A percentile compares a stretch with the other conserved stretches of the same genome.
These are phyloP conservation scores for Pseudochaenichthys georgianus DNA, from an alignment of 2,797 vertebrate species.

Conservation along the genomic window DNA sequence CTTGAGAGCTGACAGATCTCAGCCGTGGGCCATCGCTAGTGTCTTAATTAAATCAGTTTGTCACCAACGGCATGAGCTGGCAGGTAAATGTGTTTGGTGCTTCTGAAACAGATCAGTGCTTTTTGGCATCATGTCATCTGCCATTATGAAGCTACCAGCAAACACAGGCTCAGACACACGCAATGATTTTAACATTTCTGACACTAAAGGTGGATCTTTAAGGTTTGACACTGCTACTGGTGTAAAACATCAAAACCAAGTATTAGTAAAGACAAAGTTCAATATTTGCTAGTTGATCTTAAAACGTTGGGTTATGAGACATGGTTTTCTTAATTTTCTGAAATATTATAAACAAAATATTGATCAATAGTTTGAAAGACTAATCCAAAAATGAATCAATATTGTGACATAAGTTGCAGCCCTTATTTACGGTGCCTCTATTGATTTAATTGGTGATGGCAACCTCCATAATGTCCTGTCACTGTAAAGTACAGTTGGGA, in stretches of 20 bases:
- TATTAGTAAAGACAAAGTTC: too few species aligned
- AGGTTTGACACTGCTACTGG: background rate
- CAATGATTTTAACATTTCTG: background rate
- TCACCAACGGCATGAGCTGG: background rate
- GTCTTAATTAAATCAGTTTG: background rate
- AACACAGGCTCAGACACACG: conserved; percentile 1
- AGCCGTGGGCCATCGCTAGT: background rate
- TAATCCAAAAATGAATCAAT: background rate
- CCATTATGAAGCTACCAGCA: background rate
- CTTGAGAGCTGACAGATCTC: background rate
- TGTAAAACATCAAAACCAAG: background rate
- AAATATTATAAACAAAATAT: background rate
- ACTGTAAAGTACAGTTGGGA: conserved; percentile 23
- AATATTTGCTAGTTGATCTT: too few species aligned
- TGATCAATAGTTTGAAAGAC: background rate
- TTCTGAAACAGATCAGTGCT: background rate
- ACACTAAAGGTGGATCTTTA: background rate
- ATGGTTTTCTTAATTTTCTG: background rate
- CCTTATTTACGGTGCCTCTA: background rate
- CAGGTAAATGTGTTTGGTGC: background rate
- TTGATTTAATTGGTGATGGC: background rate
- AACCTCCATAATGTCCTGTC: conserved; percentile 4
- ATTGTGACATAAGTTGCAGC: background rate
- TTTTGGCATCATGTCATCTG: background rate
- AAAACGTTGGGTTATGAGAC: background rate